Base-by-base conservation (phyloP, 2,888 invertebrate species). In the Caenorhabditis uteleia region DNA sequence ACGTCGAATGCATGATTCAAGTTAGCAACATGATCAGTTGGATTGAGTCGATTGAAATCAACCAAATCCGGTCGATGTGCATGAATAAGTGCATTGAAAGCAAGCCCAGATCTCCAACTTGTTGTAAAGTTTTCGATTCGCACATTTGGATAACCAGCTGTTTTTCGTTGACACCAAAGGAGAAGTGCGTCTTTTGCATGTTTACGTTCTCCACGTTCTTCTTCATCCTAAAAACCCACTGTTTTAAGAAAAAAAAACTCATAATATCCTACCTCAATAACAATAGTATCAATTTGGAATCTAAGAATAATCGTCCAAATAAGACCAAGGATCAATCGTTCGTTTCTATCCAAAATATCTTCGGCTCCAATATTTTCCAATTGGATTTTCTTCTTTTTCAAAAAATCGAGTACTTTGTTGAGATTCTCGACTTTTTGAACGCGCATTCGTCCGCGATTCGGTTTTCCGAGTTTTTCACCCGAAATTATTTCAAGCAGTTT, bases 401-500 rank as follows among this genome's bases (percentile, higher is more conserved):
- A 55, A 58, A 80, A 83, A 31, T 82, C 81, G 31, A 83, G 70
- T 44, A 77, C 78, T 87, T 94, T 94, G 87, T 97, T 97, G 83
- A 97, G 92, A 85, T 98, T 98, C 87, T 98, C 97, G 58, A 98
- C 92, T 88, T 95, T 95, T 87, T 98, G 97, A 46, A 98, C 95
- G 75, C 95, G 88, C 91, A 97, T 92, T 69, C 91, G 89, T n/a
- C 80, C 80, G 4, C 76, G 55, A 88, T 97, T 98, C 82, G 97
- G 95, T 80, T 93, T 90, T 70, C 93, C 95, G 79, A 98, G 88
- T 81, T 94, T 92, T 86, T 98, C 97, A 34, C 95, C 95, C 72
- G 95, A 95, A 86, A 98, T 97, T 84, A 97, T 95, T 88, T 98
- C 97, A 84, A 98, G 88, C 73, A 98, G 89, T 85, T 92, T 92